These are phyloP conservation scores for Lampris incognitus DNA, from an alignment of 2,113 vertebrate genomes.

Conservation along the genomic window DNA sequence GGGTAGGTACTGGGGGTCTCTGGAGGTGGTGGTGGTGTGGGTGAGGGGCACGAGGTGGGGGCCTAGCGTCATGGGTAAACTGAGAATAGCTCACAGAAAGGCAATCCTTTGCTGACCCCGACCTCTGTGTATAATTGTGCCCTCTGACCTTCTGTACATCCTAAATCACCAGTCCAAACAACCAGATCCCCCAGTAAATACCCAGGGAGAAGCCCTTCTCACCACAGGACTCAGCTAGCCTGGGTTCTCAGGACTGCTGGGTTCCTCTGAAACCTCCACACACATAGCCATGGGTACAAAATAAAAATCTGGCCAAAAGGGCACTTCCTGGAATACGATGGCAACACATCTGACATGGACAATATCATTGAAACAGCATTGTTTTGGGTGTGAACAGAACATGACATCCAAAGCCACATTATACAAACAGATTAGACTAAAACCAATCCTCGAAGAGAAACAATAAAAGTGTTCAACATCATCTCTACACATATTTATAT, in stretches of 20 bases:
- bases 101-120: conserved; percentile 67
- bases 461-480: no score
- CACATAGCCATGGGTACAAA: conserved; percentile 25
- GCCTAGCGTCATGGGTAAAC: conserved; percentile 60
- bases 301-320: background rate
- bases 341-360: no score
- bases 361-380: no score
- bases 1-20: background rate
- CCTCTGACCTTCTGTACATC: conserved; percentile 73
- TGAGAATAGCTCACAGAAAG: conserved; percentile 67
- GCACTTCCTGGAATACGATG: background rate
- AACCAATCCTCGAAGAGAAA: no score
- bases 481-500: no score
- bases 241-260: conserved; percentile 36
- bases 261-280: conserved; percentile 41
- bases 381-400: no score
- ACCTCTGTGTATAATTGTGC: conserved; percentile 72
- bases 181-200: conserved; percentile 58
- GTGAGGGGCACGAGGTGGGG: conserved; percentile 19
- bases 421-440: no score
- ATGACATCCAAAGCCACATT: no score
- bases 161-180: conserved; percentile 77
- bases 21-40: conserved; percentile 18
- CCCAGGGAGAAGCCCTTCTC: conserved; percentile 44
- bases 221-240: conserved; percentile 23